Percentiles rank a stretch among this genome's conserved stretches.
These are phyloP conservation scores for Umimayanthus chanpuru DNA, from an alignment of 92 coral and sea anemone species.

Conservation along the genomic window DNA sequence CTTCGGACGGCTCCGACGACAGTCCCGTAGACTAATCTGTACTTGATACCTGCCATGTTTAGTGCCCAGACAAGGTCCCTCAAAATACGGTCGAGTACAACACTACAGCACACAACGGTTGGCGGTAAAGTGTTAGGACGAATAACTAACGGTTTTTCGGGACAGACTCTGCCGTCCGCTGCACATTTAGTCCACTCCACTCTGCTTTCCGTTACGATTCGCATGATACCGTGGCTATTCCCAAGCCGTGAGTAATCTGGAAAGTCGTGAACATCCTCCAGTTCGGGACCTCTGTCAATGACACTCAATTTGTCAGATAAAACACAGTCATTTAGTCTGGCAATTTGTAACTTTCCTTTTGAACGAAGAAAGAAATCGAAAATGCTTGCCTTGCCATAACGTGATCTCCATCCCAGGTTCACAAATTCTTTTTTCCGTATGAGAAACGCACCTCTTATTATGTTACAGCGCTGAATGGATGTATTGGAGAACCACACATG, in stretches of 20 bases:
- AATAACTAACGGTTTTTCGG: constrained; percentile 59
- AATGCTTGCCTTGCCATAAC: constrained; percentile 52
- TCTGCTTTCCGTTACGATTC: constrained; percentile 60
- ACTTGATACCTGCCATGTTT: constrained; percentile 43
- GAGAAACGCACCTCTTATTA: constrained; percentile 56
- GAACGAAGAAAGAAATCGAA: constrained; percentile 71
- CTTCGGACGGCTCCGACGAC: constrained; percentile 67
- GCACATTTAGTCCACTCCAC: constrained; percentile 76
- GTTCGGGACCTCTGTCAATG: constrained; percentile 55
- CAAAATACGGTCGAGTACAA: constrained; percentile 54
- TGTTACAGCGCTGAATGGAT: constrained; percentile 51
- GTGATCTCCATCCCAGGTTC: constrained; percentile 10
- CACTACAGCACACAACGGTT: constrained; percentile 65
- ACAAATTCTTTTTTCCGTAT: constrained; percentile 47
- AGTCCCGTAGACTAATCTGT: constrained; percentile 63
- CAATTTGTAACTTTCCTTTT: constrained; percentile 54
- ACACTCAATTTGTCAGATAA: constrained; percentile 42
- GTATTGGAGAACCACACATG: background rate
- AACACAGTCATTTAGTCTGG: constrained; percentile 54
- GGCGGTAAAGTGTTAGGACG: constrained; percentile 51
- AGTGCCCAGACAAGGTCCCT: constrained; percentile 52
- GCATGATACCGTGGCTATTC: constrained; percentile 48
- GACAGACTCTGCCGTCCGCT: constrained; percentile 58
- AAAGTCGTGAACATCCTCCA: constrained; percentile 46
- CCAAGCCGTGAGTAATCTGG: constrained; percentile 62